Evolutionary conservation across 2,113 vertebrate species (phyloP), one percentile per base, ranked within the genome.

Genomic region (Hemiscyllium ocellatum): DNA sequence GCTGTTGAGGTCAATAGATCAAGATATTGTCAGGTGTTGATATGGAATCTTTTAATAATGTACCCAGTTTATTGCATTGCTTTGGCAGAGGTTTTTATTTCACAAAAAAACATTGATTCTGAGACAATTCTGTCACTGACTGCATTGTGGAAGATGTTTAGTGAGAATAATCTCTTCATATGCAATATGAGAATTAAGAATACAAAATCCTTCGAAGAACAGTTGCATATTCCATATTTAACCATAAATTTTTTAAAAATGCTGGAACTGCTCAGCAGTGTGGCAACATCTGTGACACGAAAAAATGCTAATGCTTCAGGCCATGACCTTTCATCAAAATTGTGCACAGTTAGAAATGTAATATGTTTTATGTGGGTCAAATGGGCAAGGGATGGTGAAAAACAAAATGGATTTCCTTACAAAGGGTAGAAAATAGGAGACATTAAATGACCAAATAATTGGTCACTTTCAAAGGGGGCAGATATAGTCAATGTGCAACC

Each of bases 41-140:
- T 95, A 42, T 52, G 42, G 37, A 95, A 70, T 95, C 94, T 95
- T 95, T 95, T 95, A 95, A 95, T 95, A 95, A 95, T 95, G 37
- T 95, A 95, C 52, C 72, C 42, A n/a, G 42, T 33, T 95, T 95
- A 95, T 95, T 95, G 94, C 68, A 42, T 95, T 70, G 37, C n/a
- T 68, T 50, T 95, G 94, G 47, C 68, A 95, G 37, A 65, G 61
- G 61, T 93, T 66, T 66, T 61, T 37, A 93, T 93, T 93, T 61
- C 56, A 68, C 33, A 93, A 33, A 66, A 47, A 37, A 93, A 68
- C 61, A 83, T 22, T 83, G n/a, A 37, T 83, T 83, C 80, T 42
- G 37, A 42, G 80, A 42, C 37, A 83, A 42, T 83, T 83, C 87
- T 61, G 87, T 52, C 56, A 61, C 87, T 56, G 56, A 61, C 87